Evolutionary conservation across 2,113 vertebrate genomes (phyloP).

Genomic region (Pterocles gutturalis): DNA sequence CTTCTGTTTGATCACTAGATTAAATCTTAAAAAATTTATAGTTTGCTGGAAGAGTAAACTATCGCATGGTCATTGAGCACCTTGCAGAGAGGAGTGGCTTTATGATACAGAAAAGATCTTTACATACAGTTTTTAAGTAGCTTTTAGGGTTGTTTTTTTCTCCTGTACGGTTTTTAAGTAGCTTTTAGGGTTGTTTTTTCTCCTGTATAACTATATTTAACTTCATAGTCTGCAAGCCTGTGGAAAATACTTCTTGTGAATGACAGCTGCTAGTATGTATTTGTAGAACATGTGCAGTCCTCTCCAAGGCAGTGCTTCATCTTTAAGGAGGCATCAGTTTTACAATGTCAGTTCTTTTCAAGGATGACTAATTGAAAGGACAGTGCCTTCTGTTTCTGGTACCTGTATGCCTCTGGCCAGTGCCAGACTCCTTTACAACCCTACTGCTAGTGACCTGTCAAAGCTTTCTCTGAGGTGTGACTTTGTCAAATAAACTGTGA

Average conservation of each 20-base stretch:
- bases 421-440: not conserved
- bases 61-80: not conserved
- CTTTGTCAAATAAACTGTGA: not conserved
- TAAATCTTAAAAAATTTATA: constrained; percentile 14
- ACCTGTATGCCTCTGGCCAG: not conserved
- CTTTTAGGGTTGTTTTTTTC: not conserved
- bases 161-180: not conserved
- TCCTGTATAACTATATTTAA: constrained; percentile 18
- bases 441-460: not conserved
- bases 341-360: not conserved
- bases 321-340: not conserved
- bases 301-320: constrained; percentile 2
- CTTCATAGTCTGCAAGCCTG: constrained; percentile 30
- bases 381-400: not conserved
- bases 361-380: not conserved
- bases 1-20: constrained; percentile 13
- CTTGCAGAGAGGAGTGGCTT: constrained; percentile 7
- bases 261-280: constrained; percentile 7
- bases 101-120: not conserved
- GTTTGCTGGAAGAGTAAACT: not conserved
- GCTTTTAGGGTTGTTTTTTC: not conserved
- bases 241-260: constrained; percentile 2
- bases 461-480: not conserved
- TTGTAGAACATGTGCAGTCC: not conserved
- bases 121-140: not conserved